Conservation (phyloP, 2,113 vertebrate species). For the Ovis canadensis region DNA sequence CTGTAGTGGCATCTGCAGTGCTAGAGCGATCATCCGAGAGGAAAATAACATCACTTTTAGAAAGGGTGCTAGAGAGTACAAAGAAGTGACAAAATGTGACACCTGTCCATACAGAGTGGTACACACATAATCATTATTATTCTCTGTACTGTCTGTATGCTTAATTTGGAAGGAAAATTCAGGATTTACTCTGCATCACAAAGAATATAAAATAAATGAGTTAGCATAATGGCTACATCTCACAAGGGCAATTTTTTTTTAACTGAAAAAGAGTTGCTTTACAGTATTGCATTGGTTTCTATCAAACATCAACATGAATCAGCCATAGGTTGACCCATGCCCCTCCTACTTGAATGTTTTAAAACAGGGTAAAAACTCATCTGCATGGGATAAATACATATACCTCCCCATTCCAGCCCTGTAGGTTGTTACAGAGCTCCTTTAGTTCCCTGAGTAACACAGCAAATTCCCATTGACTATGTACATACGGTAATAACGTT, state of each 20-base stretch:
- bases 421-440: not conserved
- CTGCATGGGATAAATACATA: not conserved
- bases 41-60: not conserved
- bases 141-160: not conserved
- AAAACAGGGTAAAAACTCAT: not conserved
- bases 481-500: not conserved
- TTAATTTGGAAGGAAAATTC: not conserved
- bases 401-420: not conserved
- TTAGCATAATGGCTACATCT: not conserved
- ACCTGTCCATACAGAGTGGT: not conserved
- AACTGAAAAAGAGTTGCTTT: not conserved
- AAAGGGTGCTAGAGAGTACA: not conserved
- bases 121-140: not conserved
- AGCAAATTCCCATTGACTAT: not conserved
- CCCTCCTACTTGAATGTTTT: not conserved
- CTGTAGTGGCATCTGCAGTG: not conserved
- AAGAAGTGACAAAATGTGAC: not conserved
- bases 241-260: not conserved
- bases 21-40: not conserved
- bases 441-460: not conserved
- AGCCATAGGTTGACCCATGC: not conserved
- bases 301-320: not conserved
- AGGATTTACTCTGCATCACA: not conserved
- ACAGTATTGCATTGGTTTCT: not conserved
- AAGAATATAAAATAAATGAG: not conserved